Evolutionary conservation across 2,113 vertebrate genomes (phyloP), one percentile per base, ranked within the genome.

Genomic region (Cettia cetti): DNA sequence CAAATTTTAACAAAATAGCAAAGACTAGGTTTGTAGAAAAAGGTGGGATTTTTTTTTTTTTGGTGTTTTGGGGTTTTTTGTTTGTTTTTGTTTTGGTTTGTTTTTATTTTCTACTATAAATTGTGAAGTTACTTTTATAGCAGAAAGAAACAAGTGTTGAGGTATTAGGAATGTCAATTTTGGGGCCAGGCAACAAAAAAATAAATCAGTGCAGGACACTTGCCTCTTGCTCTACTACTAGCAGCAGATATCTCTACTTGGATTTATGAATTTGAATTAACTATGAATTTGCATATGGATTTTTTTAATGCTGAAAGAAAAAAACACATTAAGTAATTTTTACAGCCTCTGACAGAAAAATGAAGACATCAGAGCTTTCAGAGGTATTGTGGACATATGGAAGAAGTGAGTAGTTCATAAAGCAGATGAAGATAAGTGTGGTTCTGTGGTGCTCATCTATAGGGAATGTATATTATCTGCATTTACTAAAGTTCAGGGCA

Each of bases 341-440:
- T 92, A 94, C 18, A 88, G 68, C 54, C 40, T 91, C 56, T 95
- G 90, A 94, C 83, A 96, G 77, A 69, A 95, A 92, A 77, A 95
- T 94, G 78, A 95, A 95, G 81, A 84, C 83, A 85, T 86, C 68
- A 82, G 68, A 82, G 39, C 76, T 86, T 94, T 92, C 27, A 52
- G 40, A 92, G 49, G 57, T 83, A 86, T 75, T n/a, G 54, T 74
- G 80, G 92, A 96, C 90, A 91, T 83, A 88, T 65, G 83, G 93
- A 95, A 57, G n/a, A 78, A 94, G 52, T 57, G 68, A 78, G 71
- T 85, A 83, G 83, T 8, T 85, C 82, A 15, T 85, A 81, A 95
- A 88, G 81, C 64, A 96, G 96, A 95, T 80, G 37, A 95, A 86
- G 79, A 17, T 64, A 94, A 71, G 35, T 50, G 35, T 83, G 37